These are phyloP conservation scores for Chelon labrosus DNA, from an alignment of 2,797 vertebrate genomes.

Conservation along the genomic window DNA sequence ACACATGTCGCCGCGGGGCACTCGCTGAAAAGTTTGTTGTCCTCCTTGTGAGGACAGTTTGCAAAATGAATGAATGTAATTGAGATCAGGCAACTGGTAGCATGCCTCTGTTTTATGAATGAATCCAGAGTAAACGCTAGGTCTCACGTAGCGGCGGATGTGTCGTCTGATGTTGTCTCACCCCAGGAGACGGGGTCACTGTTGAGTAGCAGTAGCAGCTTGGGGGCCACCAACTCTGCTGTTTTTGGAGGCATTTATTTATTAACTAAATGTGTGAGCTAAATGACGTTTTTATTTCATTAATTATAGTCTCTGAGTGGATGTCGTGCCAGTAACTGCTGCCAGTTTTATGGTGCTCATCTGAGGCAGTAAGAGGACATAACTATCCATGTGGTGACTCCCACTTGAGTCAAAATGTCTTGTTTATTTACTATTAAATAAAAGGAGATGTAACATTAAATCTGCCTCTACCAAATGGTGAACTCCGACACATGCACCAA, in stretches of 20 bases:
- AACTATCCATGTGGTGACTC: constrained; percentile 8
- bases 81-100: background rate
- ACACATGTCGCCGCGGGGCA: no score
- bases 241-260: background rate
- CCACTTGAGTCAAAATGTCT: background rate
- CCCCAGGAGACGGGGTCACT: background rate
- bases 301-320: background rate
- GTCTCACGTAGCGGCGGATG: background rate
- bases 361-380: background rate
- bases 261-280: background rate
- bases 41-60: background rate
- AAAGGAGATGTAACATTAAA: background rate
- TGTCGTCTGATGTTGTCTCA: background rate
- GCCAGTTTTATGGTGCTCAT: constrained; percentile 24
- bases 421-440: background rate
- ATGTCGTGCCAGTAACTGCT: background rate
- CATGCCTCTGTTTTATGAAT: background rate
- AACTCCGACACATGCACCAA: background rate
- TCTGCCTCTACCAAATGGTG: background rate
- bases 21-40: background rate
- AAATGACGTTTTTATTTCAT: background rate
- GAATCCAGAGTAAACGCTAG: constrained; percentile 8
- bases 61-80: background rate
- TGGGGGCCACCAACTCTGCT: no score
- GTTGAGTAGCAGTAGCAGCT: background rate